Evolutionary conservation across 2,113 vertebrate species (phyloP).

Genomic region (Callipepla squamata): DNA sequence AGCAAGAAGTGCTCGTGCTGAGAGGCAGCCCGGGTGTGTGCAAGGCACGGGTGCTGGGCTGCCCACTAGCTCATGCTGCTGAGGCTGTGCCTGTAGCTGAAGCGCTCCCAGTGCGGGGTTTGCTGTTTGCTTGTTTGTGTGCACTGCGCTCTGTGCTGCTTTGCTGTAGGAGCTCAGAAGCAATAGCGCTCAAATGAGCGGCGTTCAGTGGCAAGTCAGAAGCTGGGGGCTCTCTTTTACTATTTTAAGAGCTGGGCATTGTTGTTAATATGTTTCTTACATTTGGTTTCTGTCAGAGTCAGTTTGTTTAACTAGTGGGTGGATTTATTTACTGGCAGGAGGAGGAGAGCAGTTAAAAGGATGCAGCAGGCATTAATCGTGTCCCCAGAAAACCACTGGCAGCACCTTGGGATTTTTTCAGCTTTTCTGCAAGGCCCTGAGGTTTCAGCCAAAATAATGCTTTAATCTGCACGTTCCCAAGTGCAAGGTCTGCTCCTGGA

Average conservation of each 20-base stretch:
- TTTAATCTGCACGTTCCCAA: slow-evolving; percentile 33
- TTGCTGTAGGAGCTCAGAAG: neutral
- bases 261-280: slow-evolving; percentile 22
- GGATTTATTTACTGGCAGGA: slow-evolving; percentile 56
- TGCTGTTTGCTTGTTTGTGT: neutral
- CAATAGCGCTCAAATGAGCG: neutral
- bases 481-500: neutral
- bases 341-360: slow-evolving; percentile 51
- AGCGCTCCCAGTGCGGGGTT: fast-evolving
- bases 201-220: neutral
- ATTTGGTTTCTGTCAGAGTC: slow-evolving; percentile 45
- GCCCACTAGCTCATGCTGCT: fast-evolving
- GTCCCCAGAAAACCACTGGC: slow-evolving; percentile 35
- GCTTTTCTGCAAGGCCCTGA: slow-evolving; percentile 44
- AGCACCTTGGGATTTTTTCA: slow-evolving; percentile 53
- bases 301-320: slow-evolving; percentile 59
- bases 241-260: slow-evolving; percentile 44
- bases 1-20: fast-evolving
- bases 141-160: neutral
- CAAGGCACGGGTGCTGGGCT: neutral
- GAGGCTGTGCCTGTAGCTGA: fast-evolving
- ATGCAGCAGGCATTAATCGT: slow-evolving; percentile 39
- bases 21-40: fast-evolving
- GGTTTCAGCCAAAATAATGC: slow-evolving; percentile 52
- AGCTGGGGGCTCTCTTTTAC: neutral